A percentile compares a stretch with the other conserved stretches of the same genome.
Conservation (phyloP, 2,797 vertebrate species). For the Pangasius djambal region DNA sequence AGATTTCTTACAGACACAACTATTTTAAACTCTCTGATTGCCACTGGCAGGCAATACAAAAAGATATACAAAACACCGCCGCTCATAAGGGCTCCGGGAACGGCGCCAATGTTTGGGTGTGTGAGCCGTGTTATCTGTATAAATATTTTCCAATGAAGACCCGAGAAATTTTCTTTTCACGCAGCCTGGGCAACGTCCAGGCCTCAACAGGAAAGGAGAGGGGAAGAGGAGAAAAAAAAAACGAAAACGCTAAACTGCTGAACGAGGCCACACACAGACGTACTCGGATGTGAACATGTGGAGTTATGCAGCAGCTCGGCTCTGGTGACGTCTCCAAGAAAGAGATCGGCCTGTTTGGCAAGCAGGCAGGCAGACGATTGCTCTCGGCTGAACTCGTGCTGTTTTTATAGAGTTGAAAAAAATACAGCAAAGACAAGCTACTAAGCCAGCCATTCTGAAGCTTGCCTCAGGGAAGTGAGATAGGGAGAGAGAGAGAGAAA, state of each 20-base stretch:
- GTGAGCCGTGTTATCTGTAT: conserved; percentile 24
- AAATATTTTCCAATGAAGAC: conserved; percentile 32
- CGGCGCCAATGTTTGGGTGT: conserved; percentile 27
- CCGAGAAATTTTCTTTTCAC: conserved; percentile 25
- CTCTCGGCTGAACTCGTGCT: conserved; percentile 1
- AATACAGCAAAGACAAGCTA: conserved; percentile 58
- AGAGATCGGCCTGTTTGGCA: background rate
- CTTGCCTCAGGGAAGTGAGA: conserved; percentile 53
- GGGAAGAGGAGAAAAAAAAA: background rate
- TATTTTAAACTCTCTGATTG: background rate
- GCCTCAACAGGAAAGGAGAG: background rate
- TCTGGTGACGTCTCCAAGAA: conserved; percentile 36
- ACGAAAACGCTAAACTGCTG: background rate
- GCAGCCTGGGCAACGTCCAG: background rate
- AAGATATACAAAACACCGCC: background rate
- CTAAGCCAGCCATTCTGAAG: conserved; percentile 61
- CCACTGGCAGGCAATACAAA: background rate
- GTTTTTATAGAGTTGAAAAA: conserved; percentile 44
- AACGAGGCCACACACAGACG: background rate
- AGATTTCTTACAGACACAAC: background rate
- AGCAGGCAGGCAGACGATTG: background rate
- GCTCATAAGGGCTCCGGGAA: conserved; percentile 15
- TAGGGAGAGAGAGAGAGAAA: conserved; percentile 7
- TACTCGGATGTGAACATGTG: background rate
- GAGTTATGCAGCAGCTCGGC: conserved; percentile 4